Evolutionary conservation across 2,113 vertebrate genomes (phyloP), one percentile per base, ranked within the genome.

Genomic region (Pseudolaguvia tuberculata): DNA sequence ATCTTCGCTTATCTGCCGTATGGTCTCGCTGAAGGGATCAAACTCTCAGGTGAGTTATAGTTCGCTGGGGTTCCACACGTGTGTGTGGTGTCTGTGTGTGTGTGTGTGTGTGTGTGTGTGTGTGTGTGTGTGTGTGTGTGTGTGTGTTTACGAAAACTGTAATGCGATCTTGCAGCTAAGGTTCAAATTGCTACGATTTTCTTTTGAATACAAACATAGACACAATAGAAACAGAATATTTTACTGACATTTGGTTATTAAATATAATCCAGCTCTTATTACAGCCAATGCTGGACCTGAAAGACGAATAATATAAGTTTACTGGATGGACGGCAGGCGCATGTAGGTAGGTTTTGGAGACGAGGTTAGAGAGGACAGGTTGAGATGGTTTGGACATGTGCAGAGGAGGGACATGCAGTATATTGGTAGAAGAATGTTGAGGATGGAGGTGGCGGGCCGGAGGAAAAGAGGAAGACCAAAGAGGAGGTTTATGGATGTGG

Each of bases 1-100:
- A 99, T 99, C 78, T 99, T 99, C 70, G 97, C 97, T 1, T 99
- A 99, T 78, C 94, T 99, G 66, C 97, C 97, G 0, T 99, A 99
- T 0, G 96, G 97, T 18, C 91, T 99, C 15, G 93, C 95, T 48
- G 97, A 99, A 83, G 97, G 97, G 6, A 94, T 97, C 85, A 95
- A 97, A 12, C 92, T 99, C 48, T 99, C 97, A 7, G 97, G 97
- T 98, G 80, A 80, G 90, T 52, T 21, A 27, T 31, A 8, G 29
- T 25, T 18, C 14, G 5, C 29, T n/a, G n/a, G n/a, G n/a, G n/a
- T n/a, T n/a, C n/a, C n/a, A n/a, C 10, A 14, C 61, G 6, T 6
- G 6, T 6, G 6, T 6, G 6, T 6, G n/a, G 6, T 6, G 6
- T 6, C 3, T 6, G 6, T 6, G 6, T 6, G 6, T 6, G 6